phyloP scores from a whole-genome alignment of 2,888 invertebrate genomes.

The Lordiphosa andalusiaca region DNA sequence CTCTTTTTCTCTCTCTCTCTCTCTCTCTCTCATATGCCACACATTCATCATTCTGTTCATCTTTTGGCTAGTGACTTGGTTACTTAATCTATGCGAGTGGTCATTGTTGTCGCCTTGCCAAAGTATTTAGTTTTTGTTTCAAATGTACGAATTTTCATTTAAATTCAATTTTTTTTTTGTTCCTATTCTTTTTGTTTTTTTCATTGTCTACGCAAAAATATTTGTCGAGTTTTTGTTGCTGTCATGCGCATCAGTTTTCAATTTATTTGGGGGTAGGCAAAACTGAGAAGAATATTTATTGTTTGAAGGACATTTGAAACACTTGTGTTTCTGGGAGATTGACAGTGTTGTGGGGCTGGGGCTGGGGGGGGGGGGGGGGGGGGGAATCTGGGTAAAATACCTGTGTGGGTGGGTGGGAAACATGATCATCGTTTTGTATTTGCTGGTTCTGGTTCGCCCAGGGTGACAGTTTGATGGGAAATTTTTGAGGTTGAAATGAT shows the following conservation, averaged over 20 bases:
- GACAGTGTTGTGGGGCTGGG: too few relatives aligned
- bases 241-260: constrained; percentile 65
- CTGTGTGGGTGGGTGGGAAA: constrained; percentile 55
- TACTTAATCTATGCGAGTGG: constrained; percentile 65
- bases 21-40: constrained; percentile 1
- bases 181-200: constrained; percentile 7
- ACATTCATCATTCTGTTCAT: constrained; percentile 23
- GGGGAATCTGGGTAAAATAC: constrained; percentile 35
- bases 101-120: constrained; percentile 72
- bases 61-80: constrained; percentile 43
- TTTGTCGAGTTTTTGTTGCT: constrained; percentile 29
- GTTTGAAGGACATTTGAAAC: constrained; percentile 70
- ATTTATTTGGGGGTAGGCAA: constrained; percentile 36
- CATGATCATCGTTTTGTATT: constrained; percentile 31
- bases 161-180: constrained; percentile 17
- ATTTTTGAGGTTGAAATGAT: background rate
- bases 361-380: too few relatives aligned
- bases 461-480: too few relatives aligned
- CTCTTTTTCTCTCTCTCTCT: background rate
- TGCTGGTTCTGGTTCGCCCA: too few relatives aligned
- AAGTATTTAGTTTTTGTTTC: constrained; percentile 62
- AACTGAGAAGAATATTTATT: constrained; percentile 39
- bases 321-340: too few relatives aligned
- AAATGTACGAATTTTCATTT: constrained; percentile 50
- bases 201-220: constrained; percentile 11